A percentile compares a stretch with the other conserved stretches of the same genome.
Conservation (phyloP, 2,113 vertebrate genomes). For the Hemicordylus capensis region DNA sequence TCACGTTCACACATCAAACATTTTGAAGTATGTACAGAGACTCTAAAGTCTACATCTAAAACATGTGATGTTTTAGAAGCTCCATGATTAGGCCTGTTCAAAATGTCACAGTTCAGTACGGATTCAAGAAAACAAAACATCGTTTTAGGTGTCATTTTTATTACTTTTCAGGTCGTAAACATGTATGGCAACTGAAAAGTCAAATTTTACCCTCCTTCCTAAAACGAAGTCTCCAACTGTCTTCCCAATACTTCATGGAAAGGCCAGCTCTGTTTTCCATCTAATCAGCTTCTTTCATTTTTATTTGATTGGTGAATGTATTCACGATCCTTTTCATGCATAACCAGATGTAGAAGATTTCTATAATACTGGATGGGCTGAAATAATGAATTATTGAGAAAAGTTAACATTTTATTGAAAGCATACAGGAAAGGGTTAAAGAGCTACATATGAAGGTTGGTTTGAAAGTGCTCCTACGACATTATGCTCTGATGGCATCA, state of each 20-base stretch:
- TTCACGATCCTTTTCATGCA: neutral
- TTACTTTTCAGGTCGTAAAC: neutral
- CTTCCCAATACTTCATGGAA: too few relatives aligned
- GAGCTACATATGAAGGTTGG: neutral
- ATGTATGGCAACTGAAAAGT: neutral
- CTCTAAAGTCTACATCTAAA: too few relatives aligned
- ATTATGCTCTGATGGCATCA: neutral
- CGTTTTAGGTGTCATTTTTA: slow-evolving; percentile 3
- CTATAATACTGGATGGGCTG: neutral
- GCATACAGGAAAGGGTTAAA: neutral
- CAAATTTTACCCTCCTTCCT: neutral
- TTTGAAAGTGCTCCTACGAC: neutral
- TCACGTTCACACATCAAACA: neutral
- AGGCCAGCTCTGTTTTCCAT: neutral
- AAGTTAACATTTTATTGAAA: neutral
- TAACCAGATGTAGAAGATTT: neutral
- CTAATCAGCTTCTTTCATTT: neutral
- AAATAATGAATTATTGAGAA: neutral
- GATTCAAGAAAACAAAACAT: slow-evolving; percentile 3
- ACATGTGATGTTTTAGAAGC: too few relatives aligned
- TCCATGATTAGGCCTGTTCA: neutral
- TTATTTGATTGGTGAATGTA: neutral
- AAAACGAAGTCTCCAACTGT: too few relatives aligned
- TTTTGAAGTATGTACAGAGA: too few relatives aligned
- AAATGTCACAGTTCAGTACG: neutral